phyloP scores from a whole-genome alignment of 2,888 invertebrate species.

The Oxycera nigricornis region DNA sequence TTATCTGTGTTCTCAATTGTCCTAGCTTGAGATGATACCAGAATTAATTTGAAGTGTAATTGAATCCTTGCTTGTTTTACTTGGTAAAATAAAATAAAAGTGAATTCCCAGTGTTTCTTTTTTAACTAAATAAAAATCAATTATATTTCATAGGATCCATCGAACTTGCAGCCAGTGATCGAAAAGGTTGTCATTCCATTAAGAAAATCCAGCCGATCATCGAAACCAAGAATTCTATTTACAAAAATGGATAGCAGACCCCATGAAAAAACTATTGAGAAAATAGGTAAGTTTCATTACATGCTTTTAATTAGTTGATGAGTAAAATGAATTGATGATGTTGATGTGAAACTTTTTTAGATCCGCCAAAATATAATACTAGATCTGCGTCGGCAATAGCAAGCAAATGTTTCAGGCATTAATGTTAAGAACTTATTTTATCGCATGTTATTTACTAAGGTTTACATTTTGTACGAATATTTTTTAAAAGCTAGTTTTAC shows the following conservation, averaged over 20 bases:
- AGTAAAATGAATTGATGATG: too few relatives aligned
- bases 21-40: too few relatives aligned
- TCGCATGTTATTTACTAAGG: too few relatives aligned
- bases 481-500: too few relatives aligned
- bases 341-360: constrained; percentile 9
- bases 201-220: neutral
- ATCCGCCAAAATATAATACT: constrained; percentile 15
- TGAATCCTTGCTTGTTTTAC: too few relatives aligned
- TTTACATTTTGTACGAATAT: too few relatives aligned
- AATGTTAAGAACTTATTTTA: too few relatives aligned
- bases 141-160: constrained; percentile 5
- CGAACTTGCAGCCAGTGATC: neutral
- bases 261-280: constrained; percentile 7
- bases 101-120: too few relatives aligned
- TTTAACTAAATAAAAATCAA: too few relatives aligned
- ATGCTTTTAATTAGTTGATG: neutral
- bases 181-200: neutral
- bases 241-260: constrained; percentile 38
- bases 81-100: too few relatives aligned
- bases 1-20: too few relatives aligned
- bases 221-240: constrained; percentile 35
- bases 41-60: too few relatives aligned
- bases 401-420: neutral
- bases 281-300: constrained; percentile 38
- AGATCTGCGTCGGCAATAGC: constrained; percentile 2